phyloP scores from a whole-genome alignment of 2,888 invertebrate genomes.

The Meteorus colon region DNA sequence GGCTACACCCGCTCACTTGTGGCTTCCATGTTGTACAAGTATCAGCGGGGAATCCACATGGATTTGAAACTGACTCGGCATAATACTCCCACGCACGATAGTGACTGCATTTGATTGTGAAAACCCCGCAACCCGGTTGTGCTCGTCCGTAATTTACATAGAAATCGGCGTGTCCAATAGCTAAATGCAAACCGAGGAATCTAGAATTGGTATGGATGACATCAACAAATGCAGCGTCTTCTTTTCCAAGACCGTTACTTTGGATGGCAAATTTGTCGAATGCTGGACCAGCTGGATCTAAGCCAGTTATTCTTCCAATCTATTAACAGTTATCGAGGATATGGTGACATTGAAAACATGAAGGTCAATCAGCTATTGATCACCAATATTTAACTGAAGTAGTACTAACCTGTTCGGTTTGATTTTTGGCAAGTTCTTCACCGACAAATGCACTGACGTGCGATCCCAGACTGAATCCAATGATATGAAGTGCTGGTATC shows the following conservation, averaged over 20 bases:
- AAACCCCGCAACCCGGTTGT: constrained; percentile 78
- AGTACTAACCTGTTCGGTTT: neutral
- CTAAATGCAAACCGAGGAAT: constrained; percentile 60
- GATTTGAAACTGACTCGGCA: neutral
- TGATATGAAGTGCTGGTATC: constrained; percentile 72
- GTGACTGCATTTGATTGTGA: neutral
- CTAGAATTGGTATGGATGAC: constrained; percentile 79
- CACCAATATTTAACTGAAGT: neutral
- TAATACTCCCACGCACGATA: neutral
- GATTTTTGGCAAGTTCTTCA: neutral
- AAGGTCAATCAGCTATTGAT: too few species aligned
- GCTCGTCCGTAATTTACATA: constrained; percentile 81
- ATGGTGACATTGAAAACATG: neutral
- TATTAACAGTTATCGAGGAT: neutral
- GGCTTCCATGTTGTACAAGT: neutral
- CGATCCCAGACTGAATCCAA: constrained; percentile 80
- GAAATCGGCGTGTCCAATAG: constrained; percentile 77
- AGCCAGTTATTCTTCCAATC: constrained; percentile 71
- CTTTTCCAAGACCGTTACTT: constrained; percentile 75
- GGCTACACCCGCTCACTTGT: neutral
- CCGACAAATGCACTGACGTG: constrained; percentile 76
- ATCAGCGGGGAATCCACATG: neutral
- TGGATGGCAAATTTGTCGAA: constrained; percentile 73
- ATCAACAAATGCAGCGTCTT: constrained; percentile 78
- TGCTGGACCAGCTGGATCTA: constrained; percentile 80